These are phyloP conservation scores for Gastracanthus pulcherrimus DNA, from an alignment of 2,888 invertebrate species.

Conservation along the genomic window DNA sequence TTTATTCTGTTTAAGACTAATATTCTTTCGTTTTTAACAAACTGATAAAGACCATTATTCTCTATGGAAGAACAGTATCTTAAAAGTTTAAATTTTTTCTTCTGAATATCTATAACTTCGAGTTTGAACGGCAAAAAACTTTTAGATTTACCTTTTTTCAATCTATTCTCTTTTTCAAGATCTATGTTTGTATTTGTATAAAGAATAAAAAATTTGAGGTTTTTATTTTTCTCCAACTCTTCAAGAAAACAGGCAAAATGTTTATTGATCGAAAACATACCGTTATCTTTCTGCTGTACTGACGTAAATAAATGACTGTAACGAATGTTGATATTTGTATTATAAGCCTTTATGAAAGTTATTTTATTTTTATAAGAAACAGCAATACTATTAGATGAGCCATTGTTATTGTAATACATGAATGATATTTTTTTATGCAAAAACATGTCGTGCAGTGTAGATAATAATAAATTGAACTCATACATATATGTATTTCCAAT, in stretches of 20 bases:
- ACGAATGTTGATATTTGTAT: conserved; percentile 1
- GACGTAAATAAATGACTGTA: conserved; percentile 35
- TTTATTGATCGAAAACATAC: conserved; percentile 25
- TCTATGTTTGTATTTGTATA: conserved; percentile 38
- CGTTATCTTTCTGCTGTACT: not conserved
- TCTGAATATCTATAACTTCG: conserved; percentile 18
- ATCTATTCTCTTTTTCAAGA: conserved; percentile 8
- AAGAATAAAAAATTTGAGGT: conserved; percentile 37
- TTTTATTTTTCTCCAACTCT: not conserved
- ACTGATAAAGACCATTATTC: conserved; percentile 22
- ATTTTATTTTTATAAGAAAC: conserved; percentile 39
- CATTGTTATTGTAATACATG: not conserved
- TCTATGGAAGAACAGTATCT: conserved; percentile 24
- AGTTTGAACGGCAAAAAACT: conserved; percentile 32
- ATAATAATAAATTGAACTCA: conserved; percentile 22
- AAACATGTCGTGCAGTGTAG: conserved; percentile 18
- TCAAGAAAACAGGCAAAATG: conserved; percentile 16
- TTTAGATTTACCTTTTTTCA: not conserved
- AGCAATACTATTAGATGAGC: conserved; percentile 1
- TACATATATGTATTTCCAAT: conserved; percentile 22
- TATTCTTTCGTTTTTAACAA: conserved; percentile 10
- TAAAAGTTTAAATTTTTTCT: conserved; percentile 47
- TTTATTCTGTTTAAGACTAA: not conserved
- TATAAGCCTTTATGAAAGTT: conserved; percentile 3
- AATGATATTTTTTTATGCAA: conserved; percentile 14